Evolutionary conservation across 2,797 vertebrate genomes (phyloP), one percentile per base, ranked within the genome.

Genomic region (Crocodylus rhombifer): DNA sequence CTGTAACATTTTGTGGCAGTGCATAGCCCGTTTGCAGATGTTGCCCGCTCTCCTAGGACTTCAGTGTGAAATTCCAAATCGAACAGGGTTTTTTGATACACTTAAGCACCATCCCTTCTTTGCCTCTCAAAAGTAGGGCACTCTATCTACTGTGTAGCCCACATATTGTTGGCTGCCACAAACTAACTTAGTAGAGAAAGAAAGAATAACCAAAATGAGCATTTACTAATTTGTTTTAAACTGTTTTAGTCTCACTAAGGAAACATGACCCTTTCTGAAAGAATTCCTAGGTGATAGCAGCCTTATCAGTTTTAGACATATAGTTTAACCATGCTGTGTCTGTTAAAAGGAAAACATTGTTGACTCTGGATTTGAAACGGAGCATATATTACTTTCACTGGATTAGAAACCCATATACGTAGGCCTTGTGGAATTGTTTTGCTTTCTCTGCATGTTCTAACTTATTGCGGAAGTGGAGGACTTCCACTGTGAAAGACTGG

Each of bases 381-480:
- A 86, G 69, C 87, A 55, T 76, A 76, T 14, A 92, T 67, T 92
- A 55, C 81, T 92, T 94, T 79, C 80, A 75, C 65, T 90, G 91
- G 93, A 84, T 95, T 94, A 96, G 95, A 93, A 97, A 56, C 76
- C 63, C 30, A 51, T 83, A 81, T 94, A 84, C 67, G 92, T 87
- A 86, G 87, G 92, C 81, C 94, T 97, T 91, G 78, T 63, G 92
- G 96, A 97, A 95, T 87, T 87, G 88, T 96, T 97, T 92, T 97
- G 90, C 92, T 90, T 87, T 95, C 93, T 93, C 0, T 84, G 85
- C 97, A 2, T 88, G 97, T 93, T 96, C 73, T 0, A 92, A 96
- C 94, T 95, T 97, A 97, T 93, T 82, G 77, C 95, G 91, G 90
- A 96, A 95, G 94, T 92, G 81, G 95, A 97, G 94, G 94, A 93